Evolutionary conservation across 2,888 invertebrate genomes (phyloP), one percentile per base, ranked within the genome.

Genomic region (Anthoptus insignis): DNA sequence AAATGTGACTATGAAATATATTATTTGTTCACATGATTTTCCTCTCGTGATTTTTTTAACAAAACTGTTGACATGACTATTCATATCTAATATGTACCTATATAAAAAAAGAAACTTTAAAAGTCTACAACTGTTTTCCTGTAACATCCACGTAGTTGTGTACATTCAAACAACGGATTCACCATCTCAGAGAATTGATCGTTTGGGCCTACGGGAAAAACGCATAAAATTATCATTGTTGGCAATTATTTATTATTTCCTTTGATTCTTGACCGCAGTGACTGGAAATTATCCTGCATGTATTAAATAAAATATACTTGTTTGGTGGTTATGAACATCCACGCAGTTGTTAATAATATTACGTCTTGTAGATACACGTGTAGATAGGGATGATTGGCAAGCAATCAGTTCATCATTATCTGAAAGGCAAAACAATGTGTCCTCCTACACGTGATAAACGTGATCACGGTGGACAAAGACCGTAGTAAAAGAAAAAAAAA

Each of bases 391-490:
- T 86, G 85, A 88, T 88, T 85, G 84, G 79, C 82, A 80, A 75
- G 82, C 76, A 86, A 90, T 89, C 84, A 88, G 73, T 73, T 79
- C 79, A 81, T 82, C 81, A 76, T 80, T 76, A 79, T 77, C 79
- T 79, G 79, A 81, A 82, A 81, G 79, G 75, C 73, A 78, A 84
- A 74, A 89, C 86, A 88, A 86, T 82, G 86, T 80, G 76, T 73
- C 63, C 60, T 34, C 21, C 56, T 68, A 72, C 88, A 91, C 90
- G 91, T 91, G 90, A 86, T 73, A 80, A 84, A 86, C 84, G 84
- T 84, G 87, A 87, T 76, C 71, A 69, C 58, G 67, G 50, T 70
- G 75, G 82, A 90, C 89, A 89, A 89, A 89, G 86, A 71, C 72
- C 69, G 66, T 16, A 27, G 49, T 39, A 47, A 63, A 47, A 69